Evolutionary conservation across 2,888 invertebrate species (phyloP).

Genomic region (Operophtera brumata): DNA sequence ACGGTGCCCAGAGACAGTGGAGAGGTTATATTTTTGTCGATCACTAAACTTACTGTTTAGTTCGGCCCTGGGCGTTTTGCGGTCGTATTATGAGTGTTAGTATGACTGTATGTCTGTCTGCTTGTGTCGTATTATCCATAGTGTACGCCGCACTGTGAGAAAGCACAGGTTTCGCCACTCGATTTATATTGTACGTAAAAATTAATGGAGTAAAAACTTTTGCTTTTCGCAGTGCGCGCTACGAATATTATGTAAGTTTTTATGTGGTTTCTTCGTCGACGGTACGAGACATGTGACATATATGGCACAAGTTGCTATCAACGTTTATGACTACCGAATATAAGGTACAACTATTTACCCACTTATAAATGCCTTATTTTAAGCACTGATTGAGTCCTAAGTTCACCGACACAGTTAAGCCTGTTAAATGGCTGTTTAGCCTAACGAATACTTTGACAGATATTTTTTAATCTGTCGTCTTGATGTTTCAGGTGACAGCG

Average conservation of each 20-base stretch:
- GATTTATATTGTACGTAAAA: constrained; percentile 3
- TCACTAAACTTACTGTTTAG: constrained; percentile 37
- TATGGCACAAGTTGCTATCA: not conserved
- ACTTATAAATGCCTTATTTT: no score
- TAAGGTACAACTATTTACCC: not conserved
- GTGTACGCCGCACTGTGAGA: constrained; percentile 15
- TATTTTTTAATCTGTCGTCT: no score
- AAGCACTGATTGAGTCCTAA: no score
- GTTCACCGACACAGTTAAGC: no score
- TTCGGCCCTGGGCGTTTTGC: constrained; percentile 42
- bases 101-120: constrained; percentile 33
- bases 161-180: not conserved
- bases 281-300: not conserved
- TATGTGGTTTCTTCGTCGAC: constrained; percentile 41
- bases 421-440: no score
- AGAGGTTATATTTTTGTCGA: constrained; percentile 32
- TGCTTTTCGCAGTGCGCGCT: constrained; percentile 59
- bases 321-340: not conserved
- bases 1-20: not conserved
- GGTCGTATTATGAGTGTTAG: constrained; percentile 41
- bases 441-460: no score
- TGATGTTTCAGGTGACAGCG: no score
- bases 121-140: constrained; percentile 18
- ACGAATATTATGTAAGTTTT: constrained; percentile 45
- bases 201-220: not conserved